phyloP scores from a whole-genome alignment of 1,140 invertebrate genomes.

The Leptinotarsa lineolata region DNA sequence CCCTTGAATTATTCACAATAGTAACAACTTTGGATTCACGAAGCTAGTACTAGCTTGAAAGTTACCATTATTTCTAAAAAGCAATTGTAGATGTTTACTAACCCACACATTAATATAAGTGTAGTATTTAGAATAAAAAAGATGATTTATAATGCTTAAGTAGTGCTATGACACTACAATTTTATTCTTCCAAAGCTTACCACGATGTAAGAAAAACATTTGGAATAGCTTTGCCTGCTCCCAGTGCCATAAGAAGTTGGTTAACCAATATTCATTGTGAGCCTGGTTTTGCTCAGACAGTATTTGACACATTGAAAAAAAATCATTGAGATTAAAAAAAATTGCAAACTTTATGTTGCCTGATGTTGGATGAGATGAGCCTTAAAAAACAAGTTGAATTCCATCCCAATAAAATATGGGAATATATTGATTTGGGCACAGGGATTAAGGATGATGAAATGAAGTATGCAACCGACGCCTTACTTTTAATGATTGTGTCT shows the following conservation, averaged over 20 bases:
- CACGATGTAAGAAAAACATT: conserved; percentile 15
- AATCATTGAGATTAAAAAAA: not conserved
- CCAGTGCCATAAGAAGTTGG: conserved; percentile 16
- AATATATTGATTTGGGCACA: conserved; percentile 13
- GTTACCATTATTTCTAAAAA: no score
- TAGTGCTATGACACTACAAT: not conserved
- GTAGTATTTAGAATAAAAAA: no score
- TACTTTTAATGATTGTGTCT: conserved; percentile 18
- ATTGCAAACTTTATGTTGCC: conserved; percentile 8
- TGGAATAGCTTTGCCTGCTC: conserved; percentile 6
- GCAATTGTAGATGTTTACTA: no score
- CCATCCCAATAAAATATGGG: conserved; percentile 7
- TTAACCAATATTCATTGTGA: not conserved
- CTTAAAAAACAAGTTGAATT: conserved; percentile 22
- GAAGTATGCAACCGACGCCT: conserved; percentile 7
- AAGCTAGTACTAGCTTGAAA: no score
- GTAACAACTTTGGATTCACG: no score
- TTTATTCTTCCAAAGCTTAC: not conserved
- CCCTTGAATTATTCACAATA: no score
- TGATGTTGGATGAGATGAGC: conserved; percentile 23
- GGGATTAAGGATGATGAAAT: not conserved
- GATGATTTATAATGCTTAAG: no score
- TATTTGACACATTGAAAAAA: conserved; percentile 9
- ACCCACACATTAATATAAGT: no score
- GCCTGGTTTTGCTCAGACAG: conserved; percentile 16